These are phyloP conservation scores for Sclerodermus sp. DNA, from an alignment of 2,888 invertebrate genomes.

Conservation along the genomic window DNA sequence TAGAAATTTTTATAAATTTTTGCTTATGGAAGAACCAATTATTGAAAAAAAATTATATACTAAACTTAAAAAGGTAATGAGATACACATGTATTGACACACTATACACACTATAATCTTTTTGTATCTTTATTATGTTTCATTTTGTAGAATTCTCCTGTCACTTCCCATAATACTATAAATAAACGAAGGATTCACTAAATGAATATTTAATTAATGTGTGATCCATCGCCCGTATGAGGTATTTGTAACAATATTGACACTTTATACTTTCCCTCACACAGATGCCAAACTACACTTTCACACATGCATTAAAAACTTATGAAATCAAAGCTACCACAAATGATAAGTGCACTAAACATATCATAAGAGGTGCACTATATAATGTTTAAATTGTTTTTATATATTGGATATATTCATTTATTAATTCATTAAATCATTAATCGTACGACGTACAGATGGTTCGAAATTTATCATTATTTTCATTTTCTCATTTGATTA, in stretches of 20 bases:
- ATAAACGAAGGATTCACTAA: slow-evolving; percentile 34
- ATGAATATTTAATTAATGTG: slow-evolving; percentile 32
- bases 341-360: too few species aligned
- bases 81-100: slow-evolving; percentile 3
- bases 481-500: background rate
- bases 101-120: slow-evolving; percentile 21
- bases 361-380: too few species aligned
- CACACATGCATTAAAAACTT: too few species aligned
- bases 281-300: too few species aligned
- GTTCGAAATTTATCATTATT: slow-evolving; percentile 22
- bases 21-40: too few species aligned
- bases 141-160: slow-evolving; percentile 46
- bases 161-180: slow-evolving; percentile 42
- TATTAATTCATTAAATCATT: slow-evolving; percentile 25
- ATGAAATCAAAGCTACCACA: too few species aligned
- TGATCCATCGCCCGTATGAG: slow-evolving; percentile 34
- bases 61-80: background rate
- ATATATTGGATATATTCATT: slow-evolving; percentile 12
- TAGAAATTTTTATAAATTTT: too few species aligned
- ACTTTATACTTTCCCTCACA: slow-evolving; percentile 20
- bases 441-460: slow-evolving; percentile 44
- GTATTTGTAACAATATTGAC: slow-evolving; percentile 41
- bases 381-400: slow-evolving; percentile 24
- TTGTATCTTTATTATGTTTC: slow-evolving; percentile 34
- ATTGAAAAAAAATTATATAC: too few species aligned